phyloP scores from a whole-genome alignment of 35 echinoderm and acorn worm genomes.

The Ophioderma brevispina region DNA sequence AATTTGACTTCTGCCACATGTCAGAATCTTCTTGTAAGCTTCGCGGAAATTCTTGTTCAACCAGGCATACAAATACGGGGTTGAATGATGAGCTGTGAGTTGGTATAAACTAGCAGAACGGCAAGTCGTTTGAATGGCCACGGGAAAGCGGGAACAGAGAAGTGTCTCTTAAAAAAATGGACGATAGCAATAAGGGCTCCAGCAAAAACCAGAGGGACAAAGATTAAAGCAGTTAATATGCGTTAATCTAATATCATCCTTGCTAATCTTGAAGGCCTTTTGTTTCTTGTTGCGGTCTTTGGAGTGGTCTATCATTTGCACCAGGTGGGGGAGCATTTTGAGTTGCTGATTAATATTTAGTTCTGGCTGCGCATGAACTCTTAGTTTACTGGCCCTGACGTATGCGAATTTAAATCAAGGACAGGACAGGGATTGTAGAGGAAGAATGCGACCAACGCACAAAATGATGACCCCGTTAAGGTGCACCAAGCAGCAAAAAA shows the following conservation, averaged over 20 bases:
- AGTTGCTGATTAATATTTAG: not conserved
- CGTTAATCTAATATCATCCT: slow-evolving; percentile 66
- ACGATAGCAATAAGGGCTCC: slow-evolving; percentile 62
- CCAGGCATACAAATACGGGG: slow-evolving; percentile 75
- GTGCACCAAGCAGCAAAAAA: slow-evolving; percentile 40
- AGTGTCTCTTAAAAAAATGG: slow-evolving; percentile 48
- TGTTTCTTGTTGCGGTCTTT: not conserved
- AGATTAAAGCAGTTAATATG: slow-evolving; percentile 63
- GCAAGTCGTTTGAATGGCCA: slow-evolving; percentile 33
- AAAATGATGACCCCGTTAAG: slow-evolving; percentile 22
- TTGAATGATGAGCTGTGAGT: slow-evolving; percentile 79
- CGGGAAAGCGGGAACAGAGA: slow-evolving; percentile 25
- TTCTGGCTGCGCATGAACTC: not conserved
- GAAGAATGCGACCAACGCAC: not conserved
- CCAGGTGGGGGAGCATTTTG: not conserved
- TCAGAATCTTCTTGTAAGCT: slow-evolving; percentile 35
- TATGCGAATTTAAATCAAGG: slow-evolving; percentile 37
- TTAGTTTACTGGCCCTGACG: slow-evolving; percentile 33
- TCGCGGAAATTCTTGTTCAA: slow-evolving; percentile 61
- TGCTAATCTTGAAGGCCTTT: not conserved
- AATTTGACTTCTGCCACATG: not conserved
- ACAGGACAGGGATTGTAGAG: slow-evolving; percentile 48
- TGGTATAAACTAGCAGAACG: slow-evolving; percentile 62
- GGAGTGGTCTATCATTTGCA: not conserved
- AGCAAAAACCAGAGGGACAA: slow-evolving; percentile 54